phyloP scores from a whole-genome alignment of 2,888 invertebrate genomes.

The Monopis laevigella region DNA sequence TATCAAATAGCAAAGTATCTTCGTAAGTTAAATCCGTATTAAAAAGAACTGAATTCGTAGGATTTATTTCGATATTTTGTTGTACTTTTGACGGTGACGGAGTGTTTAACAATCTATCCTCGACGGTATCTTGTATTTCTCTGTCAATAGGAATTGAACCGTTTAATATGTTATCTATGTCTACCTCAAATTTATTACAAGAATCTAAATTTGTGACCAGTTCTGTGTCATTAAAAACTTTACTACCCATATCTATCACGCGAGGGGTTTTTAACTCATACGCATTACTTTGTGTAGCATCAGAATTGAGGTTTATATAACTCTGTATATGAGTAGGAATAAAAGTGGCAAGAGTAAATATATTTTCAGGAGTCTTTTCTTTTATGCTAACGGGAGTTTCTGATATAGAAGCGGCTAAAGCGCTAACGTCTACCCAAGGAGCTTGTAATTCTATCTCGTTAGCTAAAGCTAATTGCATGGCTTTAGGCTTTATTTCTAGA shows the following conservation, averaged over 20 bases:
- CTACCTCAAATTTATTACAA: slow-evolving; percentile 29
- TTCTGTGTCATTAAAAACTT: slow-evolving; percentile 56
- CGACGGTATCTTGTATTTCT: slow-evolving; percentile 14
- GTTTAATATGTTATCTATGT: slow-evolving; percentile 25
- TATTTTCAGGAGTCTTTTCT: slow-evolving; percentile 63
- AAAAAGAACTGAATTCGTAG: slow-evolving; percentile 55
- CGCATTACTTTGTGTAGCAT: slow-evolving; percentile 39
- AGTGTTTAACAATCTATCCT: slow-evolving; percentile 44
- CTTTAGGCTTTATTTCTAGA: slow-evolving; percentile 50
- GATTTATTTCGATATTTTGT: slow-evolving; percentile 59
- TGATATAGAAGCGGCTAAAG: slow-evolving; percentile 71
- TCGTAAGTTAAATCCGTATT: slow-evolving; percentile 58
- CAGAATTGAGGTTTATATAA: slow-evolving; percentile 55
- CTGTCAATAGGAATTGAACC: slow-evolving; percentile 23
- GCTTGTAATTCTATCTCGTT: slow-evolving; percentile 80
- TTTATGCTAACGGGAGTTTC: slow-evolving; percentile 72
- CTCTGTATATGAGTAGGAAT: slow-evolving; percentile 75
- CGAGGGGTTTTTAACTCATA: slow-evolving; percentile 43
- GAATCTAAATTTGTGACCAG: slow-evolving; percentile 41
- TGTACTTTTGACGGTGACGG: slow-evolving; percentile 48
- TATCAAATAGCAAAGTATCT: slow-evolving; percentile 55
- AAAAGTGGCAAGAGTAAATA: slow-evolving; percentile 64
- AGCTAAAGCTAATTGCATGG: slow-evolving; percentile 76
- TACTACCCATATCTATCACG: slow-evolving; percentile 44
- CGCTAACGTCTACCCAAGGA: slow-evolving; percentile 79